Evolutionary conservation across 1,140 invertebrate species (phyloP), one percentile per base, ranked within the genome.

Genomic region (Caenorhabditis briggsae): DNA sequence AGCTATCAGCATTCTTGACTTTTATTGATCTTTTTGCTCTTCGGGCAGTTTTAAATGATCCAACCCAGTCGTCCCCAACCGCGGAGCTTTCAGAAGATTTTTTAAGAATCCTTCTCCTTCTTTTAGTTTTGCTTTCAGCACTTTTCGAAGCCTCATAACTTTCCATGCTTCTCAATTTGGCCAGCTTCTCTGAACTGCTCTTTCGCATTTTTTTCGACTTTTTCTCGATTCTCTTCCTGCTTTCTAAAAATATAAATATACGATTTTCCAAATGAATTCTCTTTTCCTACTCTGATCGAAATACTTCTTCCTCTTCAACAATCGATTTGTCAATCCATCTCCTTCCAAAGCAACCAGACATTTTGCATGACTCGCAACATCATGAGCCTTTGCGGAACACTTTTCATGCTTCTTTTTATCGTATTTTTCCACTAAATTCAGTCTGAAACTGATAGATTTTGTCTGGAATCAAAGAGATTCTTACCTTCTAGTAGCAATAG

Each of bases 281-380:
- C n/a, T 65, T 2, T 9, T 46, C 70, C 11, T 53, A 78, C 70
- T 50, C 46, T 78, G 43, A 50, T 78, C 46, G 23, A 78, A 78
- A n/a, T 50, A 78, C 46, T 50, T 48, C 18, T 78, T 78, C 33
- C 70, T 78, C 33, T 78, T 78, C 12, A 78, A 14, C 46, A 78
- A 50, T 53, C 70, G 43, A 50, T 78, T 78, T 8, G 12, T 78
- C 8, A 78, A 25, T 50, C 70, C 70, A 78, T 78, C 70, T 12
- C 14, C 11, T 23, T 78, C 70, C 46, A 78, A 50, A 12, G 14
- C 64, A 25, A 83, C 86, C 25, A 87, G 14, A 59, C 86, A 87
- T 78, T 87, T 87, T 20, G 86, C 86, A 74, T 87, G 86, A 41
- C 43, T 83, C 9, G 9, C 58, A 33, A 87, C 64, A 61, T 85